A percentile compares a stretch with the other conserved stretches of the same genome.
Conservation (phyloP, 2,888 invertebrate species). For the Zonitis immaculata region DNA sequence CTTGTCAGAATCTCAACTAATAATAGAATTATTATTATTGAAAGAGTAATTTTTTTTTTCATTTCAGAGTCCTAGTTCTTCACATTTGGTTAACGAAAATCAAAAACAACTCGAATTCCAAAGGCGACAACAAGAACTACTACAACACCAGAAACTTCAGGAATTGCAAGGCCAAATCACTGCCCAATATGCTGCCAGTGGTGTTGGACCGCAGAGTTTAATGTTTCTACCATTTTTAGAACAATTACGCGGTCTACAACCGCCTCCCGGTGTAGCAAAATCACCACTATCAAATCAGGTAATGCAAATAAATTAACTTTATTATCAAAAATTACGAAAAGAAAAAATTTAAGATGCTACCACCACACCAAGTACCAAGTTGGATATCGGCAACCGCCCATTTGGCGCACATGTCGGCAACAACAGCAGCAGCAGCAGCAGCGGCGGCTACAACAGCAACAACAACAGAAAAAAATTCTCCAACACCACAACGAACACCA, state of each 20-base stretch:
- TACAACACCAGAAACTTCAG: conserved; percentile 54
- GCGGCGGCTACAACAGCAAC: conserved; percentile 32
- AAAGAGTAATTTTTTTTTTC: no score
- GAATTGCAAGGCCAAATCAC: conserved; percentile 58
- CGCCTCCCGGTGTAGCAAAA: conserved; percentile 39
- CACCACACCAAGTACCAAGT: conserved; percentile 52
- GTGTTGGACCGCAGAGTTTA: conserved; percentile 58
- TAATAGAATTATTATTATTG: no score
- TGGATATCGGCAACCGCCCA: conserved; percentile 68
- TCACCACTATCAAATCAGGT: conserved; percentile 44
- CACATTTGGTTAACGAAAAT: conserved; percentile 51
- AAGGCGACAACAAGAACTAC: conserved; percentile 58
- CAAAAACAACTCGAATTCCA: conserved; percentile 69
- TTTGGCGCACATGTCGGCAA: conserved; percentile 63
- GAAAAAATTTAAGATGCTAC: conserved; percentile 51
- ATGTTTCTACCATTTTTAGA: conserved; percentile 69
- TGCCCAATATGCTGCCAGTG: conserved; percentile 48
- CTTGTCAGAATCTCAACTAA: background rate
- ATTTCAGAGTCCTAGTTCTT: conserved; percentile 29
- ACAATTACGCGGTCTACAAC: conserved; percentile 52
- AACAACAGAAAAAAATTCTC: conserved; percentile 42
- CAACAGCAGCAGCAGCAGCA: conserved; percentile 31
- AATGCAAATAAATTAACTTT: no score
- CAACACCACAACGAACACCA: conserved; percentile 41
- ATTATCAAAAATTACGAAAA: background rate